Evolutionary conservation across 2,888 invertebrate species (phyloP).

Genomic region (Hypomecis atomaria): DNA sequence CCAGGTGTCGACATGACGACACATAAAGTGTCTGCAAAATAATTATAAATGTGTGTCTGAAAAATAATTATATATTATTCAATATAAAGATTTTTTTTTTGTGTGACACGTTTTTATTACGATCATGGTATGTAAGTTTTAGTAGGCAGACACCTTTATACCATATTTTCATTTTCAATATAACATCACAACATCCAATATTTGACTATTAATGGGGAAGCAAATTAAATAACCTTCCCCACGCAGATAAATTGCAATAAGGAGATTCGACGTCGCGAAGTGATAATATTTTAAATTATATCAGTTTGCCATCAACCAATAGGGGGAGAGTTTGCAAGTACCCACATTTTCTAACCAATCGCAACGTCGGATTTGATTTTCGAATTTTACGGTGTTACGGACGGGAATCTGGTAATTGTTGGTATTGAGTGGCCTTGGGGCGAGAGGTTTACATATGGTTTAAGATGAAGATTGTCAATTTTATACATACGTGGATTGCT

Average conservation of each 20-base stretch:
- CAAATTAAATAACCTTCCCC: conserved; percentile 78
- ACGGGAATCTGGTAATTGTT: conserved; percentile 53
- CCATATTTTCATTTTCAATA: conserved; percentile 26
- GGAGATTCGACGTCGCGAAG: conserved; percentile 65
- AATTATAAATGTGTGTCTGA: too few species aligned
- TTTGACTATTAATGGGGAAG: conserved; percentile 70
- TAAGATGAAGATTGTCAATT: conserved; percentile 1
- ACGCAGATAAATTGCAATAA: conserved; percentile 79
- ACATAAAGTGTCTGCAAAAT: too few species aligned
- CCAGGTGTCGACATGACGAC: too few species aligned
- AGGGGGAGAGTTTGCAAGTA: conserved; percentile 50
- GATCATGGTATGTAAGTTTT: too few species aligned
- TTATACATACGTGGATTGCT: too few species aligned
- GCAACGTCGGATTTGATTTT: conserved; percentile 63
- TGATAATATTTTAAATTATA: conserved; percentile 82
- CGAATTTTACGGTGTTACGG: conserved; percentile 64
- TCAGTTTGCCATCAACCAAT: conserved; percentile 75
- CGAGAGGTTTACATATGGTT: conserved; percentile 15
- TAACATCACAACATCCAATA: conserved; percentile 55
- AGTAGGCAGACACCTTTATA: background rate
- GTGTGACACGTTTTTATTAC: too few species aligned
- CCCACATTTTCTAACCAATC: conserved; percentile 60
- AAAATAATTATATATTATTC: too few species aligned
- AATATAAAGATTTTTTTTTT: too few species aligned
- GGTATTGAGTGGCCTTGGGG: conserved; percentile 56